These are phyloP conservation scores for Semicossyphus pulcher DNA, from an alignment of 2,113 vertebrate species.

Conservation along the genomic window DNA sequence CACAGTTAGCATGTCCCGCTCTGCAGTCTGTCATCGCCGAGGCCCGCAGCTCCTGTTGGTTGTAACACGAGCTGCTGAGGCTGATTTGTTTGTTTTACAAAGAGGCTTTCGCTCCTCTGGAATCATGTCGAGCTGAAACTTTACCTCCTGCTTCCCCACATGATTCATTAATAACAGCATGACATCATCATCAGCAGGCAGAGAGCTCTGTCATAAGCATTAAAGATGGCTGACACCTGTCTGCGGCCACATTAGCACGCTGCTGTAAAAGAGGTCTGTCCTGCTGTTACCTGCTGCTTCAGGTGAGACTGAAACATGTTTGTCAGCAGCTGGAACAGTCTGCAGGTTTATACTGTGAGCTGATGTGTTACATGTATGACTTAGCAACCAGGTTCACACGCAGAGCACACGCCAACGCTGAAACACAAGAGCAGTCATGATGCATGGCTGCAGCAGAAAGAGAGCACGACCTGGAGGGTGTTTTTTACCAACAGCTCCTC, in stretches of 20 bases:
- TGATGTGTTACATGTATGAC: constrained; percentile 3
- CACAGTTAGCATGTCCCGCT: background rate
- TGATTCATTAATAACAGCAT: constrained; percentile 70
- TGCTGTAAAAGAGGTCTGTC: background rate
- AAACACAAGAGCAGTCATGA: background rate
- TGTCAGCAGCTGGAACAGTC: constrained; percentile 39
- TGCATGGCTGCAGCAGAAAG: background rate
- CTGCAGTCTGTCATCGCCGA: constrained; percentile 49
- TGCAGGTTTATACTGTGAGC: background rate
- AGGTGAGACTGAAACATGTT: constrained; percentile 53
- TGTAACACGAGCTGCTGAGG: constrained; percentile 46
- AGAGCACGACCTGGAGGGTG: background rate
- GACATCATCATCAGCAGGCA: constrained; percentile 64
- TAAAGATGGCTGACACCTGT: constrained; percentile 79
- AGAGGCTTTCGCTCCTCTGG: constrained; percentile 37
- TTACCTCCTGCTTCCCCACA: constrained; percentile 52
- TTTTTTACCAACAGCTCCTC: background rate
- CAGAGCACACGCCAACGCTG: background rate
- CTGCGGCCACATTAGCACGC: constrained; percentile 37
- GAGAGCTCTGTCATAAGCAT: constrained; percentile 60
- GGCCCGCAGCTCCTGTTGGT: constrained; percentile 28
- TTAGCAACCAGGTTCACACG: constrained; percentile 3
- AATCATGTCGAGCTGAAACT: constrained; percentile 53
- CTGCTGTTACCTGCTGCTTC: constrained; percentile 10
- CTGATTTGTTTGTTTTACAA: constrained; percentile 75